Percentiles rank a stretch among this genome's conserved stretches.
Conservation (phyloP, 1,140 invertebrate genomes). For the Drosophila nigromelanica region DNA sequence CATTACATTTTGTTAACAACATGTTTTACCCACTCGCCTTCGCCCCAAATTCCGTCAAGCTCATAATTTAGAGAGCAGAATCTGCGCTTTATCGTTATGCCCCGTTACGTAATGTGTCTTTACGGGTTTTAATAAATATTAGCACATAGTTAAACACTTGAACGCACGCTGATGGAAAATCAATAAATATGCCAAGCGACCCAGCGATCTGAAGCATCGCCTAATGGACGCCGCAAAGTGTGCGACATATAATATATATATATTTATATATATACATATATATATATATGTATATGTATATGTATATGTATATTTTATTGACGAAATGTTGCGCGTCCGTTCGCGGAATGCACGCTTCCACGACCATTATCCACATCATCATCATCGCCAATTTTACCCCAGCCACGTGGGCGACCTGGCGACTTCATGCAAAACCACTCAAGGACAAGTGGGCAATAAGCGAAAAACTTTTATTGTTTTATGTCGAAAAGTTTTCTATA, state of each 20-base stretch:
- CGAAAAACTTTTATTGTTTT: slow-evolving; percentile 81
- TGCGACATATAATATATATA: slow-evolving; percentile 27
- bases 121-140: slow-evolving; percentile 78
- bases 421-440: slow-evolving; percentile 76
- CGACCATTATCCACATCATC: slow-evolving; percentile 5
- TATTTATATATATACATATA: neutral
- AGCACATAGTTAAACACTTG: slow-evolving; percentile 78
- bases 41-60: neutral
- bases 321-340: slow-evolving; percentile 61
- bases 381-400: neutral
- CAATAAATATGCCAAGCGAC: slow-evolving; percentile 53
- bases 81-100: slow-evolving; percentile 33
- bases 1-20: slow-evolving; percentile 48
- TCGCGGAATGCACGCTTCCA: slow-evolving; percentile 12
- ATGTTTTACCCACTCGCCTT: slow-evolving; percentile 27
- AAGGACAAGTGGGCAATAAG: slow-evolving; percentile 81
- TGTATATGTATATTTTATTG: slow-evolving; percentile 72
- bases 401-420: slow-evolving; percentile 11
- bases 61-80: slow-evolving; percentile 44
- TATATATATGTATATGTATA: neutral
- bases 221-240: slow-evolving; percentile 50
- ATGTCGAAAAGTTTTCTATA: slow-evolving; percentile 64
- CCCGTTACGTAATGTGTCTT: slow-evolving; percentile 55
- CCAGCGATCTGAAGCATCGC: slow-evolving; percentile 3
- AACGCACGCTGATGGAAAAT: slow-evolving; percentile 75